Percentiles rank a stretch among this genome's conserved stretches.
Evolutionary conservation across 1,140 invertebrate genomes (phyloP).

Genomic region (Charaxes varanes): DNA sequence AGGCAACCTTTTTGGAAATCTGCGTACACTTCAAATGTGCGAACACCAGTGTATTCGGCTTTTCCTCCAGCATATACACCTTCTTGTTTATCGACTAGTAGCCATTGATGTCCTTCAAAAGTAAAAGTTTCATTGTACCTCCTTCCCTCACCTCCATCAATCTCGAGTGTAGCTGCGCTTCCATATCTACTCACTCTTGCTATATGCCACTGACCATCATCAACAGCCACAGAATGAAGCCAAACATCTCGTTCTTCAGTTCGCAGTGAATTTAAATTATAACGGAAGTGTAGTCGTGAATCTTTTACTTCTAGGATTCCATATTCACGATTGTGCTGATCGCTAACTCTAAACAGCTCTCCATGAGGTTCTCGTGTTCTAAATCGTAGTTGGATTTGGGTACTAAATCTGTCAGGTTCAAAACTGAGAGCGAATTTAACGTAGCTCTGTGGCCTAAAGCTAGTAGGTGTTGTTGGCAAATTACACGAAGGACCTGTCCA

Average conservation of each 20-base stretch:
- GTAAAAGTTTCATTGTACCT: constrained; percentile 95
- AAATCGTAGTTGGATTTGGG: constrained; percentile 93
- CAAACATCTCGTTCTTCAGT: constrained; percentile 93
- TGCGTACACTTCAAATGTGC: constrained; percentile 95
- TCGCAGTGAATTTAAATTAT: constrained; percentile 92
- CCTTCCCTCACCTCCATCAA: constrained; percentile 96
- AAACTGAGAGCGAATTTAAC: constrained; percentile 97
- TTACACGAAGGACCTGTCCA: constrained; percentile 92
- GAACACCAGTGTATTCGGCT: constrained; percentile 93
- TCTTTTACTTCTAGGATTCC: constrained; percentile 96
- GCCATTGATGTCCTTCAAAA: constrained; percentile 93
- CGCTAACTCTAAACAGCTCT: constrained; percentile 92
- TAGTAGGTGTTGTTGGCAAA: constrained; percentile 88
- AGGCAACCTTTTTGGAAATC: constrained; percentile 90
- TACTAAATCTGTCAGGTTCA: constrained; percentile 93
- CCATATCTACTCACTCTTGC: constrained; percentile 92
- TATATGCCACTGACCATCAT: constrained; percentile 98
- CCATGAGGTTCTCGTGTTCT: constrained; percentile 94
- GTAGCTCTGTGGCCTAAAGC: constrained; percentile 93
- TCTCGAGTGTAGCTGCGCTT: constrained; percentile 92
- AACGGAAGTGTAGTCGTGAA: constrained; percentile 91
- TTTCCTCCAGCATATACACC: constrained; percentile 96
- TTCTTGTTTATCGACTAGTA: constrained; percentile 94
- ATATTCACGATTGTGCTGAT: constrained; percentile 96
- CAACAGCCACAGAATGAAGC: constrained; percentile 91